Evolutionary conservation across 1,140 invertebrate genomes (phyloP).

Genomic region (Zaprionus davidi): DNA sequence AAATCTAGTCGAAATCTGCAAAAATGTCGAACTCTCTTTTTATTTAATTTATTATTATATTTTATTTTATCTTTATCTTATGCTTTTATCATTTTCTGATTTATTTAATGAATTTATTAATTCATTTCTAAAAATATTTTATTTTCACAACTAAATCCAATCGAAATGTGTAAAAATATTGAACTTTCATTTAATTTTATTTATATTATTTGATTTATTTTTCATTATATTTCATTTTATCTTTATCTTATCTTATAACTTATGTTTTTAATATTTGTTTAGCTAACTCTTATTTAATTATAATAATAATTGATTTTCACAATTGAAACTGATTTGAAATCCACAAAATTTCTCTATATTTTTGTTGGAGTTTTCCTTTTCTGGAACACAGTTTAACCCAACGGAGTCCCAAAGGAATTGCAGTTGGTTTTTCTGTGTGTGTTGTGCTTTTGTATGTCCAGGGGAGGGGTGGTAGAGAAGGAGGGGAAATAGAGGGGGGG

Average conservation of each 20-base stretch:
- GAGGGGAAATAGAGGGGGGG: background rate
- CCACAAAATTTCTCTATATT: background rate
- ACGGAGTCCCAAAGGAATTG: slow-evolving; percentile 62
- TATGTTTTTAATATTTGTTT: too few relatives aligned
- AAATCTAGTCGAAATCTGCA: too few relatives aligned
- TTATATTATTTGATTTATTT: background rate
- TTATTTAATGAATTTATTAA: too few relatives aligned
- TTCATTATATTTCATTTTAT: background rate
- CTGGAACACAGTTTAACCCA: background rate
- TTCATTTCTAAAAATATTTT: too few relatives aligned
- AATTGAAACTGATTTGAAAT: background rate
- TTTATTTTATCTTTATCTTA: too few relatives aligned
- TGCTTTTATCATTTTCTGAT: too few relatives aligned
- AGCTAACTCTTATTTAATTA: background rate
- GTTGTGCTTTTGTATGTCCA: slow-evolving; percentile 29
- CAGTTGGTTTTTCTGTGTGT: slow-evolving; percentile 29
- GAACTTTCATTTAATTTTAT: background rate
- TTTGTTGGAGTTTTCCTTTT: background rate
- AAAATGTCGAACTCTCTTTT: too few relatives aligned
- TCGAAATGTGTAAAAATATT: background rate
- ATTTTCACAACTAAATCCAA: too few relatives aligned
- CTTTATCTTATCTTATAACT: background rate
- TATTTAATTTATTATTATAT: too few relatives aligned
- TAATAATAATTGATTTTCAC: background rate
- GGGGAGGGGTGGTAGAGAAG: background rate